phyloP scores from a whole-genome alignment of 2,888 invertebrate genomes.

The Plusia festucae region DNA sequence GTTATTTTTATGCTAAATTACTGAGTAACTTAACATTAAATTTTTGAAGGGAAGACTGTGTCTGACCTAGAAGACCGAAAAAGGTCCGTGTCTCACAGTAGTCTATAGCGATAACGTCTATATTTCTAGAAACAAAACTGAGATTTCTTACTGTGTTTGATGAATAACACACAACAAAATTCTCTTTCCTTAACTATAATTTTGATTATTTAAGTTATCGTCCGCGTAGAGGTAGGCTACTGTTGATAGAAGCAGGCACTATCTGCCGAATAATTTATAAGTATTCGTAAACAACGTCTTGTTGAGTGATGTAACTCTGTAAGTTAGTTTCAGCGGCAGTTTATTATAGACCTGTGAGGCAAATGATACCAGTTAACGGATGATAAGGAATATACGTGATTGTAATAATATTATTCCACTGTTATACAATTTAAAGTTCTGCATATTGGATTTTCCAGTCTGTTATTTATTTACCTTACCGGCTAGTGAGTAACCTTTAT shows the following conservation, averaged over 20 bases:
- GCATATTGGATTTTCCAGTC: conserved; percentile 25
- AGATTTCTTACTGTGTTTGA: not conserved
- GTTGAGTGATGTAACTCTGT: not conserved
- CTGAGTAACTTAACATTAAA: no score
- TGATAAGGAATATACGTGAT: not conserved
- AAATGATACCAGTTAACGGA: not conserved
- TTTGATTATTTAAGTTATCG: not conserved
- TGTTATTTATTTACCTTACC: conserved; percentile 12
- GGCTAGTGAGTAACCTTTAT: not conserved
- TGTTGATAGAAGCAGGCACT: not conserved
- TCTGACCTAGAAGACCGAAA: no score
- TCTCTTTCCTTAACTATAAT: not conserved
- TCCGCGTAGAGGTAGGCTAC: not conserved
- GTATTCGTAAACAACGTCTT: not conserved
- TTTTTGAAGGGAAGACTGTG: no score
- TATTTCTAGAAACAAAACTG: not conserved
- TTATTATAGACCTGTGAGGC: not conserved
- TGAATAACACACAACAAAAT: not conserved
- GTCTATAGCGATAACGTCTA: no score
- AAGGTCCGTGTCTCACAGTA: no score
- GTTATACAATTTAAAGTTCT: conserved; percentile 21
- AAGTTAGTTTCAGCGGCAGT: not conserved
- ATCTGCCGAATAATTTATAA: not conserved
- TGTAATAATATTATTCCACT: not conserved
- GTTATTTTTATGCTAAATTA: no score